phyloP scores from a whole-genome alignment of 64 coral and sea anemone genomes.

The Pocillopora damicornis region DNA sequence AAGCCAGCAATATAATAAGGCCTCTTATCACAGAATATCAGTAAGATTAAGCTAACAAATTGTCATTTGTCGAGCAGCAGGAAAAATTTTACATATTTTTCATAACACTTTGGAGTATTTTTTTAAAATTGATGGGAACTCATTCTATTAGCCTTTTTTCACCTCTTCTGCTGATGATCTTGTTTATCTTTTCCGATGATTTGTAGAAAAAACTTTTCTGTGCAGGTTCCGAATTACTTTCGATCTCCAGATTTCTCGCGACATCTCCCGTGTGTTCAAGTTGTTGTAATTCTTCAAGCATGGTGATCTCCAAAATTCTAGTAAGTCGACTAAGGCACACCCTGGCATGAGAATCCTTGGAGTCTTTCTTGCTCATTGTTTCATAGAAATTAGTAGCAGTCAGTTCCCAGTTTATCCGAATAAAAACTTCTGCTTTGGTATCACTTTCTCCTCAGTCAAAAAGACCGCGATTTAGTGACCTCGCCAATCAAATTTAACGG shows the following conservation, averaged over 20 bases:
- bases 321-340: constrained; percentile 78
- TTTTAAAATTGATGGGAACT: background rate
- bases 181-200: constrained; percentile 77
- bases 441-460: constrained; percentile 8
- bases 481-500: constrained; percentile 80
- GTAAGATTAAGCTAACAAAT: too few relatives aligned
- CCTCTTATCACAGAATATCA: too few relatives aligned
- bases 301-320: constrained; percentile 67
- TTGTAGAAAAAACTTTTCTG: constrained; percentile 68
- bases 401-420: background rate
- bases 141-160: background rate
- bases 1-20: too few relatives aligned
- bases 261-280: constrained; percentile 77
- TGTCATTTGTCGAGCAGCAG: too few relatives aligned
- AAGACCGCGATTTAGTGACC: constrained; percentile 52
- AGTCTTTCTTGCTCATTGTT: constrained; percentile 68
- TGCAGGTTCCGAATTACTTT: constrained; percentile 18
- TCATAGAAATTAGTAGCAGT: background rate
- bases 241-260: constrained; percentile 69
- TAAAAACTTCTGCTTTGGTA: background rate
- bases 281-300: constrained; percentile 81
- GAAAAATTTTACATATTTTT: too few relatives aligned
- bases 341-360: constrained; percentile 64
- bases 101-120: background rate
- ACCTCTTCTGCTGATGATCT: constrained; percentile 68